Conservation (phyloP, 2,888 invertebrate genomes). For the Caenorhabditis zanzibari region DNA sequence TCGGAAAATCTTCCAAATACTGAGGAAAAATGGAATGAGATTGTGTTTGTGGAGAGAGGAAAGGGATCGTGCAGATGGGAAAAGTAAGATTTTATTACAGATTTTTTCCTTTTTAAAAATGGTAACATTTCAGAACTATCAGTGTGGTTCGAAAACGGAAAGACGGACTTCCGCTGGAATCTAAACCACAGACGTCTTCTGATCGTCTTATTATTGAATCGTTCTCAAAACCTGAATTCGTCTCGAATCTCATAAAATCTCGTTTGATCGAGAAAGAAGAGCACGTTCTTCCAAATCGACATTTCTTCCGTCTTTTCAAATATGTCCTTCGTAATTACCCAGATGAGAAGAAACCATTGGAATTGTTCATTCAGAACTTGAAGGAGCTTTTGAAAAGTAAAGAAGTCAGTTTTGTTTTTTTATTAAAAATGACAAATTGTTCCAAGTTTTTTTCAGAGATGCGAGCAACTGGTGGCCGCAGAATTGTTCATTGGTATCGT, state of each 20-base stretch:
- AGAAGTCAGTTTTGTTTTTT: slow-evolving; percentile 26
- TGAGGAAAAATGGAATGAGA: slow-evolving; percentile 69
- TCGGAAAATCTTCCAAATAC: slow-evolving; percentile 69
- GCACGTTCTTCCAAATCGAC: not conserved
- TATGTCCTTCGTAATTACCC: slow-evolving; percentile 71
- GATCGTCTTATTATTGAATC: slow-evolving; percentile 50
- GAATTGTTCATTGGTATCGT: slow-evolving; percentile 71
- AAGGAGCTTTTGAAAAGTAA: slow-evolving; percentile 45
- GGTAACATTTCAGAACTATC: slow-evolving; percentile 19
- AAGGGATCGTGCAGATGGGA: slow-evolving; percentile 68
- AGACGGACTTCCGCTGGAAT: slow-evolving; percentile 41
- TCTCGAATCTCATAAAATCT: slow-evolving; percentile 13
- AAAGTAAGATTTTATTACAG: slow-evolving; percentile 29
- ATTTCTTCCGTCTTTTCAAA: slow-evolving; percentile 39
- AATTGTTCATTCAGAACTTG: slow-evolving; percentile 43
- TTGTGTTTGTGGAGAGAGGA: slow-evolving; percentile 64
- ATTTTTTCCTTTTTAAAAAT: not conserved
- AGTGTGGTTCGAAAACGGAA: slow-evolving; percentile 45
- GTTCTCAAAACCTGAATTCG: slow-evolving; percentile 26
- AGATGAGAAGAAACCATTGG: slow-evolving; percentile 46
- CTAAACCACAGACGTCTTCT: slow-evolving; percentile 9
- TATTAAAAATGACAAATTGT: not conserved
- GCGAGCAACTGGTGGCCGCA: slow-evolving; percentile 65
- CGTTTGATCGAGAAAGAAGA: slow-evolving; percentile 46
- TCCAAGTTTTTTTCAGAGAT: slow-evolving; percentile 50